Evolutionary conservation across 2,888 invertebrate genomes (phyloP).

Genomic region (Eupithecia exiguata): DNA sequence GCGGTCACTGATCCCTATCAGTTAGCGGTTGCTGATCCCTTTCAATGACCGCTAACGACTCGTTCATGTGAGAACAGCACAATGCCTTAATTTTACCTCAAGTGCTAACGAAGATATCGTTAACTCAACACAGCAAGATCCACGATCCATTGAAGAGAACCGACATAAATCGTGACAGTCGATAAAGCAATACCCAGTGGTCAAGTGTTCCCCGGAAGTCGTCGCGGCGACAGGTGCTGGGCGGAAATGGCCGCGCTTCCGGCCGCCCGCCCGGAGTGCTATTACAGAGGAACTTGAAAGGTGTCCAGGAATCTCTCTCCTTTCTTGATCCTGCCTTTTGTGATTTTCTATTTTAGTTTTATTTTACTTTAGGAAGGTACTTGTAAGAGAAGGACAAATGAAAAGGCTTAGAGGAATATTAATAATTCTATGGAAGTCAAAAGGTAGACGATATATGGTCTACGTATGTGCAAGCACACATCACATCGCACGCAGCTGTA

Average conservation of each 20-base stretch:
- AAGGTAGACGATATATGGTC: background rate
- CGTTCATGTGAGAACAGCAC: background rate
- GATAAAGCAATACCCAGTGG: constrained; percentile 48
- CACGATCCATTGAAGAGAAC: constrained; percentile 9
- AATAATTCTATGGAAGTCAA: background rate
- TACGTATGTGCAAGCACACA: too few species aligned
- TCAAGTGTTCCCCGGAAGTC: constrained; percentile 71
- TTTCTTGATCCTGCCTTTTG: constrained; percentile 15
- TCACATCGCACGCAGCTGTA: too few species aligned
- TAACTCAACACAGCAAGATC: constrained; percentile 6
- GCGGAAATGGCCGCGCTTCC: constrained; percentile 74
- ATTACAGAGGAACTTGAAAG: constrained; percentile 34
- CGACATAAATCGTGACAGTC: constrained; percentile 38
- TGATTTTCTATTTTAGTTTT: constrained; percentile 11
- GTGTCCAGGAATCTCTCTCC: constrained; percentile 38
- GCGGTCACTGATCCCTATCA: too few species aligned
- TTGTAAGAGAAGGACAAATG: background rate
- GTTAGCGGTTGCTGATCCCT: too few species aligned
- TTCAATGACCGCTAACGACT: too few species aligned
- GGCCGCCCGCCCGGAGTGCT: constrained; percentile 45
- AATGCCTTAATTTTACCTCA: background rate
- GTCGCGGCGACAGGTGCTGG: constrained; percentile 73
- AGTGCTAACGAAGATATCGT: background rate
- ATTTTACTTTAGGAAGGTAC: background rate
- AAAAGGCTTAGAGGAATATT: background rate